A percentile compares a stretch with the other conserved stretches of the same genome.
Conservation (phyloP, 2,888 invertebrate genomes). For the Ellobium chinense region DNA sequence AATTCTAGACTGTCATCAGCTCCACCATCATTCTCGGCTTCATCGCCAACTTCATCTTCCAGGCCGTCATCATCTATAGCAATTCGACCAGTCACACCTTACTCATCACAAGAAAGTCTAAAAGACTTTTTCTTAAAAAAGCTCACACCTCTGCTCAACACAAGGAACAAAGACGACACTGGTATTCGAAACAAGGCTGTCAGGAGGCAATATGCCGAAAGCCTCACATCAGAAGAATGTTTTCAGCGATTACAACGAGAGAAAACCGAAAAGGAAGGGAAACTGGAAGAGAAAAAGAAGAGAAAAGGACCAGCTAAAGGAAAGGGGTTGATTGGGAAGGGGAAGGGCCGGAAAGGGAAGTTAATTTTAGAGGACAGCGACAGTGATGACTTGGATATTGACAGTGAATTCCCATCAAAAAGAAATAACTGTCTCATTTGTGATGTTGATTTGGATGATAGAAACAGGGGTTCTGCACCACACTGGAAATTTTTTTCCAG, state of each 20-base stretch:
- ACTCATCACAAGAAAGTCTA: background rate
- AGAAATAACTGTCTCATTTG: background rate
- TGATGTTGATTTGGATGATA: background rate
- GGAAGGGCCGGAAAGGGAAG: background rate
- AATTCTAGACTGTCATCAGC: no score
- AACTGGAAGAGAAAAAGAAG: background rate
- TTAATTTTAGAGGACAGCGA: background rate
- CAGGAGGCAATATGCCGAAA: constrained; percentile 23
- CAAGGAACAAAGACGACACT: background rate
- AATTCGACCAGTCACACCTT: background rate
- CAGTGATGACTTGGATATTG: background rate
- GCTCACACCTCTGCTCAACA: constrained; percentile 17
- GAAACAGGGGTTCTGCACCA: no score
- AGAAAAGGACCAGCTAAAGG: background rate
- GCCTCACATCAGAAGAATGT: constrained; percentile 34
- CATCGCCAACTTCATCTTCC: background rate
- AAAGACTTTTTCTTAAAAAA: constrained; percentile 32
- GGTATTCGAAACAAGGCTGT: background rate
- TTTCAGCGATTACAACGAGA: background rate
- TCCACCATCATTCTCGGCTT: background rate
- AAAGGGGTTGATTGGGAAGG: no score
- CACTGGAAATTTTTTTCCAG: no score
- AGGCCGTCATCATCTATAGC: background rate
- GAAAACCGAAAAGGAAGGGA: background rate
- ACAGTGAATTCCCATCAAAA: background rate